Evolutionary conservation across 2,113 vertebrate species (phyloP), one percentile per base, ranked within the genome.

Genomic region (Machaerirhynchus nigripectus): DNA sequence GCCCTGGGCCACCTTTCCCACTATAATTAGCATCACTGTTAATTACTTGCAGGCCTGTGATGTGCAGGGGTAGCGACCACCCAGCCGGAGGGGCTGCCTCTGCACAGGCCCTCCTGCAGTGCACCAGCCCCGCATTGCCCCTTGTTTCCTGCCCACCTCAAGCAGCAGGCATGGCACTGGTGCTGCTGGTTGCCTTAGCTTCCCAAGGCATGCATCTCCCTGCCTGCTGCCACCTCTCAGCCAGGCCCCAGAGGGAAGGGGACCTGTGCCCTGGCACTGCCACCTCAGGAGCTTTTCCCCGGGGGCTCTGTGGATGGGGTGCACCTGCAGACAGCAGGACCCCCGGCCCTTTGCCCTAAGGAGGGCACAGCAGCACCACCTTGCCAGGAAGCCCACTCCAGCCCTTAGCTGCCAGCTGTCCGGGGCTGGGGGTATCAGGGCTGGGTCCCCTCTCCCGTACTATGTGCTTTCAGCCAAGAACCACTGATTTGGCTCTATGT

Each of bases 381-480:
- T 60, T 69, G 44, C 44, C 50, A 80, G 21, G 69, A 73, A 81
- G 31, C 50, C 31, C 15, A 9, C 13, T 52, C 44, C 53, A 56
- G 53, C 26, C 40, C 0, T 49, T 11, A 35, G 49, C 53, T 76
- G 21, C 20, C 33, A 60, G 1, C 39, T 49, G 20, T 39, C 16
- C 0, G 0, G 28, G 37, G 44, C 57, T n/a, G 20, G n/a, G 42
- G 20, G 21, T 35, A 8, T 30, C 0, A 0, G 26, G 14, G 9
- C 73, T 1, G 0, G 16, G 15, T n/a, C 61, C 17, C 13, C 10
- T 81, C 28, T 82, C 10, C 22, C 0, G 0, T 63, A 22, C 55
- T 24, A 18, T 21, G 55, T 18, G 20, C 79, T 92, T 74, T 71
- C 44, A 82, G 21, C 50, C 28, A 44, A 77, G 52, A 83, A 31